Evolutionary conservation across 2,113 vertebrate species (phyloP).

Genomic region (Spilogale gracilis): DNA sequence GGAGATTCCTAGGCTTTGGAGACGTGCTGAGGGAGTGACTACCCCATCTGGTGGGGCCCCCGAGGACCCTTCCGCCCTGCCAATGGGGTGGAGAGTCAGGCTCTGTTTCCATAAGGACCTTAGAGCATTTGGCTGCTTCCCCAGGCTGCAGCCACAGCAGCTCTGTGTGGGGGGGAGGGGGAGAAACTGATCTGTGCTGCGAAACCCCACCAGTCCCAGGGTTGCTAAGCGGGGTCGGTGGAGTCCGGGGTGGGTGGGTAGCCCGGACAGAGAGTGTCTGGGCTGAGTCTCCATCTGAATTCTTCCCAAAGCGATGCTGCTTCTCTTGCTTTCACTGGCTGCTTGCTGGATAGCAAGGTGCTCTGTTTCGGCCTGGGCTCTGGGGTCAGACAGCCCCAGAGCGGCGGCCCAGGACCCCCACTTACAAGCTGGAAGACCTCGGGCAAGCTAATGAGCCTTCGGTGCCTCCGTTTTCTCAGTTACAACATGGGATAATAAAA

Average conservation of each 20-base stretch:
- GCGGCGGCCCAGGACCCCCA: neutral
- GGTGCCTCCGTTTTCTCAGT: slow-evolving; percentile 40
- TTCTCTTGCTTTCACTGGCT: neutral
- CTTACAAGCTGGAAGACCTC: neutral
- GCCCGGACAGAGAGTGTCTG: neutral
- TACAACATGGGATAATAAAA: slow-evolving; percentile 54
- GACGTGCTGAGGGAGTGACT: neutral
- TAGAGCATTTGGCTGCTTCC: neutral
- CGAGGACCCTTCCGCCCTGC: neutral
- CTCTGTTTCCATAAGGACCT: neutral
- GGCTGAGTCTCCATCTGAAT: neutral
- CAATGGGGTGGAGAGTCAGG: neutral
- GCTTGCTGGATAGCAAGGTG: neutral
- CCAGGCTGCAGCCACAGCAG: neutral
- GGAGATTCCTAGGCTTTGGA: neutral
- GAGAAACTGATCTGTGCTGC: neutral
- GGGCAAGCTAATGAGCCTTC: neutral
- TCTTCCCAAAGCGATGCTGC: neutral
- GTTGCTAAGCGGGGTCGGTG: neutral
- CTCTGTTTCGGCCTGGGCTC: neutral
- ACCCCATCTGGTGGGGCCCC: neutral
- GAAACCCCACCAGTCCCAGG: neutral
- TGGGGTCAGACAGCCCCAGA: neutral
- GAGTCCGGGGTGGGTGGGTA: neutral
- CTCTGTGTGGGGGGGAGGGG: neutral